Evolutionary conservation across 2,113 vertebrate species (phyloP).

Genomic region (Otis tarda): DNA sequence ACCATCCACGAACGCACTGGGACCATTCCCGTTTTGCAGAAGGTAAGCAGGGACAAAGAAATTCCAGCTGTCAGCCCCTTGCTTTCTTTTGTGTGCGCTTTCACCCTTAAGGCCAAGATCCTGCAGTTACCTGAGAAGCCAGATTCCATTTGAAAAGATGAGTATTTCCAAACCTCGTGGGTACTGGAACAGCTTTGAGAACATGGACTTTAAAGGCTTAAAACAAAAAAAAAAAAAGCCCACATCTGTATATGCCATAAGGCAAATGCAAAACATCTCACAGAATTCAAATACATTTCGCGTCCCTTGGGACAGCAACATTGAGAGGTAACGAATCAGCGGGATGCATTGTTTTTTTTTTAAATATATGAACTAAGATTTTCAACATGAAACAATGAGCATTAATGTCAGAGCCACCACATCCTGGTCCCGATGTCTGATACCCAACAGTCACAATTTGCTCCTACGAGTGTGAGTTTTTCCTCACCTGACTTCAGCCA

Average conservation of each 20-base stretch:
- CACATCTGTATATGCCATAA: not conserved
- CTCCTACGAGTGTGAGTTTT: not conserved
- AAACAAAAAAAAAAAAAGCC: not conserved
- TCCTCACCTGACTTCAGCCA: not conserved
- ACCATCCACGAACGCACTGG: accelerated
- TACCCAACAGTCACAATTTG: not conserved
- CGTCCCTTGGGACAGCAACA: not conserved
- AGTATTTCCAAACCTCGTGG: not conserved
- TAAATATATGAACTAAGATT: not conserved
- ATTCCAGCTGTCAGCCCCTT: not conserved
- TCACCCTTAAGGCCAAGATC: not conserved
- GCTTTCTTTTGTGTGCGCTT: not conserved
- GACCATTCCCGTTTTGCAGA: not conserved
- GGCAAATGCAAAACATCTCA: not conserved
- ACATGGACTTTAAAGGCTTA: not conserved
- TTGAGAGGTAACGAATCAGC: not conserved
- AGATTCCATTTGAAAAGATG: not conserved
- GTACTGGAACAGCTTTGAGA: not conserved
- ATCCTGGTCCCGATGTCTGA: accelerated
- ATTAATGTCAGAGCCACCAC: accelerated
- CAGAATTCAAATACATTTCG: not conserved
- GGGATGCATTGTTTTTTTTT: accelerated
- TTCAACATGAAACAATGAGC: not conserved
- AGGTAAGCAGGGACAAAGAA: not conserved
- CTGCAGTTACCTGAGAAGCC: not conserved